phyloP scores from a whole-genome alignment of 2,888 invertebrate genomes.

The Bembecia ichneumoniformis region DNA sequence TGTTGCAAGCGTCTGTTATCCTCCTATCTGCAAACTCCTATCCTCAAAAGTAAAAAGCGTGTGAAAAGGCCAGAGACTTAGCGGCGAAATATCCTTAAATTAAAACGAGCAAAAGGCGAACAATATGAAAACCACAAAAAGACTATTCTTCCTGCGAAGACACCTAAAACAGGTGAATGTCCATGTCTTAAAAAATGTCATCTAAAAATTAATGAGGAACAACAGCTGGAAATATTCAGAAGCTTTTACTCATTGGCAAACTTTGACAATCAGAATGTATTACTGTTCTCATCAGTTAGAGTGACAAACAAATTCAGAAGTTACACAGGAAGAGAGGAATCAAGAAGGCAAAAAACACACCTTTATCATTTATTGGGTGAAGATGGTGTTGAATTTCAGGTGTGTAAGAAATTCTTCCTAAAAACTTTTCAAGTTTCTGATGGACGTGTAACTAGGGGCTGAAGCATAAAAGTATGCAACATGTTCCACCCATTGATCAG shows the following conservation, averaged over 20 bases:
- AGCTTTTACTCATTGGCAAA: conserved; percentile 9
- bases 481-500: too few species aligned
- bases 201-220: conserved; percentile 7
- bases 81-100: conserved; percentile 9
- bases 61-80: conserved; percentile 8
- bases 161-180: conserved; percentile 9
- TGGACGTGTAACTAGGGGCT: too few species aligned
- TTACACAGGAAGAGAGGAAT: conserved; percentile 7
- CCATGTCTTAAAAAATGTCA: conserved; percentile 7
- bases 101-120: conserved; percentile 8
- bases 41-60: conserved; percentile 3
- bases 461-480: too few species aligned
- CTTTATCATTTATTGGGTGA: conserved; percentile 5
- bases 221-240: conserved; percentile 8
- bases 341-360: conserved; percentile 9
- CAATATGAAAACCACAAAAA: conserved; percentile 8
- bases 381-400: too few species aligned
- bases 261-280: conserved; percentile 9
- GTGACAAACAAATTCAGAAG: conserved; percentile 8
- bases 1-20: too few species aligned
- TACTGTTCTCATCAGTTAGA: conserved; percentile 8
- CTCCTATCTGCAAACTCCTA: too few species aligned
- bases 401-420: too few species aligned
- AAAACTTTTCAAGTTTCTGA: too few species aligned
- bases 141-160: conserved; percentile 8